Conservation (phyloP, 2,113 vertebrate genomes). For the Periophthalmus modestus region DNA sequence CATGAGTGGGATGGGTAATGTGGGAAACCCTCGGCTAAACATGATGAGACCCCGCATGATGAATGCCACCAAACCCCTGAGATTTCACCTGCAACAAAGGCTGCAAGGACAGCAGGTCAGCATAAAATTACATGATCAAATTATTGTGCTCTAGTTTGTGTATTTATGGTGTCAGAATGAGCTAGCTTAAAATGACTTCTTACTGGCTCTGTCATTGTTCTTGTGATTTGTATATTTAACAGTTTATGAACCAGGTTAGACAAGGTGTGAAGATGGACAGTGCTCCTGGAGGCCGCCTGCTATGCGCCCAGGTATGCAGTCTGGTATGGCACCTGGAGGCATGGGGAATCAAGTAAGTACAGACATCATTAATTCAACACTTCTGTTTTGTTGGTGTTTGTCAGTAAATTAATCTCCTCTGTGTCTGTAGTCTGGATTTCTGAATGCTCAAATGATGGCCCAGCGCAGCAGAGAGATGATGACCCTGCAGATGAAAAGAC, state of each 20-base stretch:
- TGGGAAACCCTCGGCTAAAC: constrained; percentile 84
- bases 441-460: constrained; percentile 94
- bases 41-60: constrained; percentile 87
- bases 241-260: constrained; percentile 95
- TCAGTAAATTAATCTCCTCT: background rate
- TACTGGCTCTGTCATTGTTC: background rate
- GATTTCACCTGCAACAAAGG: constrained; percentile 94
- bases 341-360: constrained; percentile 75
- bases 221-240: constrained; percentile 1
- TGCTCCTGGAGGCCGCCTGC: constrained; percentile 73
- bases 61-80: constrained; percentile 87
- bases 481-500: constrained; percentile 89
- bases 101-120: constrained; percentile 95
- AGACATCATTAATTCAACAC: background rate
- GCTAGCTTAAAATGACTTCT: background rate
- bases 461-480: constrained; percentile 90
- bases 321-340: constrained; percentile 62
- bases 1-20: constrained; percentile 70
- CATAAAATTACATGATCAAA: background rate
- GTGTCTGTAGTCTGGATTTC: constrained; percentile 82
- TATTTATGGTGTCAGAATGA: background rate
- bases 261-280: constrained; percentile 90
- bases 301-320: constrained; percentile 87
- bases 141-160: background rate
- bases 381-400: background rate